A percentile compares a stretch with the other conserved stretches of the same genome.
Conservation (phyloP, 2,113 vertebrate species). For the Stercorarius parasiticus region DNA sequence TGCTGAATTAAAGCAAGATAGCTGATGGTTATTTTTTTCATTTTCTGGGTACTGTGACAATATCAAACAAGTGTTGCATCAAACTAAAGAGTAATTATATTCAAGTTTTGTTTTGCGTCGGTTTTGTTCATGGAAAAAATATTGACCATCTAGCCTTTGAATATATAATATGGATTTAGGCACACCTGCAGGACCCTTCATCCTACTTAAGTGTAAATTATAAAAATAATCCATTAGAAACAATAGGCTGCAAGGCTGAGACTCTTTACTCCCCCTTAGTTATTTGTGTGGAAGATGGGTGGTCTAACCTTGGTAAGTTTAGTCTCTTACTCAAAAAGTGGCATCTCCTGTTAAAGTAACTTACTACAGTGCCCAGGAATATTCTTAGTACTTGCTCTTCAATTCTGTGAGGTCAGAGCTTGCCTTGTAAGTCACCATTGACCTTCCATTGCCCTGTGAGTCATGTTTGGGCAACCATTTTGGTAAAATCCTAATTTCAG, state of each 20-base stretch:
- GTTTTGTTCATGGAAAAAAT: not conserved
- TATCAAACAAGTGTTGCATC: not conserved
- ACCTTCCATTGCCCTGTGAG: not conserved
- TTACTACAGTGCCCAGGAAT: not conserved
- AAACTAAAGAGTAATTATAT: not conserved
- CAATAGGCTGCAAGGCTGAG: not conserved
- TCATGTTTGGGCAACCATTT: not conserved
- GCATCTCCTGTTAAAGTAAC: not conserved
- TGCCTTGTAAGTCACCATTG: not conserved
- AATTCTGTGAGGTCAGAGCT: not conserved
- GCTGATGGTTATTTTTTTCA: not conserved
- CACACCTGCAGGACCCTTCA: not conserved
- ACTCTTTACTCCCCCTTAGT: not conserved
- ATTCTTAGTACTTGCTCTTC: not conserved
- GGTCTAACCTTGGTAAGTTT: not conserved
- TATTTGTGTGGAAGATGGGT: not conserved
- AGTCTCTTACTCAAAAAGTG: not conserved
- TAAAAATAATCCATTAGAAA: not conserved
- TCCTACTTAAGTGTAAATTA: not conserved
- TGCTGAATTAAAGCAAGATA: not conserved
- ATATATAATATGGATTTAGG: not conserved
- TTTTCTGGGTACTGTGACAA: not conserved
- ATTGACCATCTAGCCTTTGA: not conserved
- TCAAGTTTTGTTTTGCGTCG: not conserved
- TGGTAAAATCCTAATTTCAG: not conserved